Conservation (phyloP, 2,888 invertebrate species). For the Netelia inedita region DNA sequence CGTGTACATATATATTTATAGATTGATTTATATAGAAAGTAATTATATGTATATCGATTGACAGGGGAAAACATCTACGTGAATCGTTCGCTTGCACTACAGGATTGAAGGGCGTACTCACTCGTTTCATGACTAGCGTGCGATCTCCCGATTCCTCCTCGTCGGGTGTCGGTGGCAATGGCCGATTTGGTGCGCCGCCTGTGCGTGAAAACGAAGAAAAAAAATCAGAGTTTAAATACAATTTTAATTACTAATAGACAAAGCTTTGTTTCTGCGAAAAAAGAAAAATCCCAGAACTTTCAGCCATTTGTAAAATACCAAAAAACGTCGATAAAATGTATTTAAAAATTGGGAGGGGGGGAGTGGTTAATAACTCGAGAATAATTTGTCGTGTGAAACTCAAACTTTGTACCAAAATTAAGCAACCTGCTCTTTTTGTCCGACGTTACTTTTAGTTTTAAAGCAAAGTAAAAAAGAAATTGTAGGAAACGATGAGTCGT, state of each 20-base stretch:
- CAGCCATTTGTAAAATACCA: too few species aligned
- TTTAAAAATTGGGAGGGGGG: too few species aligned
- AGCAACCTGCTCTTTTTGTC: too few species aligned
- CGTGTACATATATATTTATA: slow-evolving; percentile 10
- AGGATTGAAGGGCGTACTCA: slow-evolving; percentile 86
- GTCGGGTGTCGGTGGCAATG: slow-evolving; percentile 97
- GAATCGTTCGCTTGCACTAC: slow-evolving; percentile 75
- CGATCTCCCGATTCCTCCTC: slow-evolving; percentile 95
- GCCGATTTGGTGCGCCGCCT: slow-evolving; percentile 95
- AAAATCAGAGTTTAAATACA: not conserved
- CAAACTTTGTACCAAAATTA: too few species aligned
- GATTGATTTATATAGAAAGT: slow-evolving; percentile 31
- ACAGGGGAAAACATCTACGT: slow-evolving; percentile 67
- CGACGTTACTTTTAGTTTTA: too few species aligned
- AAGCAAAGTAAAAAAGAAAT: too few species aligned
- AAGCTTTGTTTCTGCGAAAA: too few species aligned
- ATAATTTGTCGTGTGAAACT: too few species aligned
- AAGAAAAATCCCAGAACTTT: too few species aligned
- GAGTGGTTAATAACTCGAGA: too few species aligned
- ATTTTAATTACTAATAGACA: not conserved
- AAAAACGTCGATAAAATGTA: too few species aligned
- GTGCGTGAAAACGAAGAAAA: slow-evolving; percentile 67
- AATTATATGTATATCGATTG: slow-evolving; percentile 60
- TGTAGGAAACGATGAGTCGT: too few species aligned
- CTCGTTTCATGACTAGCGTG: slow-evolving; percentile 96